Base-by-base conservation (phyloP, 1,140 invertebrate species). In the Cardiocondyla obscurior region DNA sequence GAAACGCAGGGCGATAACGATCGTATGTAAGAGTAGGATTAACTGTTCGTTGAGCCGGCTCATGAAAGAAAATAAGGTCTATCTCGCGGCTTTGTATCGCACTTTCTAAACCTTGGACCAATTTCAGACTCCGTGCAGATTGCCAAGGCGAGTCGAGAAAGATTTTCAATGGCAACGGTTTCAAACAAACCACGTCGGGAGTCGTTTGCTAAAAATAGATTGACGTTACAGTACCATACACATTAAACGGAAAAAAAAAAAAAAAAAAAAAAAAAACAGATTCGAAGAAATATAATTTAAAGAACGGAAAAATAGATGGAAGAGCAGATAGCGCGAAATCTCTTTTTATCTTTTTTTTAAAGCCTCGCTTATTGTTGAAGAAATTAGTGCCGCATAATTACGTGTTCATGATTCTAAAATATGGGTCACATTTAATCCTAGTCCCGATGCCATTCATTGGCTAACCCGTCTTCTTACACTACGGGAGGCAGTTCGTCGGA, bases 41-140 rank as follows among this genome's bases (percentile, higher is more conserved):
- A 67, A 58, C 49, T n/a, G 3, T 46, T 44, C 12, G 51, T 65
- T n/a, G n/a, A 53, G 12, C 28, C 22, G 6, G 28, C n/a, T 19
- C 6, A 46, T 16, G 57, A 39, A 25, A 57, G 60, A 82, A 85
- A 85, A 49, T 51, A 53, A 70, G 42, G 49, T 22, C 46, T 62
- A 58, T 60, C 53, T 65, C 25, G 76, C n/a, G 33, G 6, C 22
- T 30, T 25, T 3, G 39, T 53, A 7, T 28, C 49, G 81, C 51
- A 81, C 85, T 86, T 88, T 88, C 85, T 86, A 88, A 86, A 81
- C 53, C 73, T 87, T 81, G 74, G 42, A 58, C 81, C 70, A 83
- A 79, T 84, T 88, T 64, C 53, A 57, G 46, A 58, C 12, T 36
- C 19, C 12, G 33, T 36, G 22, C 19, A 42, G 62, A 1, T 67